Evolutionary conservation across 2,113 vertebrate species (phyloP), one percentile per base, ranked within the genome.

Genomic region (Argyrosomus japonicus): DNA sequence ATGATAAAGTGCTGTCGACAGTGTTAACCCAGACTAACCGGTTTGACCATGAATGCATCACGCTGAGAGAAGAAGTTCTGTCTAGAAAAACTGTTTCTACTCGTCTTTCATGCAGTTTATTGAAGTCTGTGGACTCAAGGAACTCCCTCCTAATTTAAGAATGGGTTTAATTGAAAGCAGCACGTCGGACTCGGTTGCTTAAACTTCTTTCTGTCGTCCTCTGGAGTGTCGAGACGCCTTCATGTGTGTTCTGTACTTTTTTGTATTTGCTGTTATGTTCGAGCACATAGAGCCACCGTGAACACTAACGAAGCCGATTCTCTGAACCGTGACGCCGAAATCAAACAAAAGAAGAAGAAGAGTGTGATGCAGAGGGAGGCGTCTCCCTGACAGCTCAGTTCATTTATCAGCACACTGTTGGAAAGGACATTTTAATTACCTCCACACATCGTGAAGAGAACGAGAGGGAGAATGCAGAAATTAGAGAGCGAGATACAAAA

Each of bases 401-500:
- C 58, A 79, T 88, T 82, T 29, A 84, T 82, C 81, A 86, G 18
- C 1, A 19, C 14, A 4, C 68, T 7, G 58, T 15, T 40, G 60
- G 64, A 75, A 13, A 81, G 47, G 81, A 90, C 74, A 0, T 76
- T 83, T 87, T 88, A 90, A 90, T 90, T 81, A 88, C 69, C 67
- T 36, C 5, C 65, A 27, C 61, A 79, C 58, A 51, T 13, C 36
- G n/a, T 18, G 76, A 32, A 14, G 67, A 76, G 62, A 50, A 0
- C 0, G 1, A 0, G 65, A 27, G 7, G 36, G n/a, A 40, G 67
- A 29, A 25, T 0, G 13, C 60, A 0, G 70, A 19, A 67, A 56
- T n/a, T 5, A 15, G 12, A 6, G 27, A 65, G 7, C n/a, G 11
- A n/a, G 1, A 17, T 19, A 61, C 4, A 53, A 25, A 27, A 23